Evolutionary conservation across 92 coral and sea anemone genomes (phyloP).

Genomic region (Porites cylindrica): DNA sequence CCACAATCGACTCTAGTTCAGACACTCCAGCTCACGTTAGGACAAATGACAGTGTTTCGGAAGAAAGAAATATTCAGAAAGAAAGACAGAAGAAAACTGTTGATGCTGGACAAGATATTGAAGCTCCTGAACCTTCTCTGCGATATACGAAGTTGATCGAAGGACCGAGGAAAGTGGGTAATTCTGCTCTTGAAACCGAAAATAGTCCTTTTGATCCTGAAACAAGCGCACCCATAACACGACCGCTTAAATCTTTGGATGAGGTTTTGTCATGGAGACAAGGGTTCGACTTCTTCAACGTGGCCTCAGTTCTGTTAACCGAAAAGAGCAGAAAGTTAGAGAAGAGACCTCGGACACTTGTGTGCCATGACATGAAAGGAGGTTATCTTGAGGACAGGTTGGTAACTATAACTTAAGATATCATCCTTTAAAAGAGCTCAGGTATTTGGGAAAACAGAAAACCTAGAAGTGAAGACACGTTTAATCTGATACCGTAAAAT

Average conservation of each 20-base stretch:
- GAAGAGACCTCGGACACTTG: constrained; percentile 85
- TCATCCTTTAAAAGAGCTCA: too few species aligned
- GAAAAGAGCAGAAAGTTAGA: constrained; percentile 50
- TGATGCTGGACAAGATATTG: not conserved
- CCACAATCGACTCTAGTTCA: not conserved
- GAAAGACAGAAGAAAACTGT: not conserved
- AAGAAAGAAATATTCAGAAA: constrained; percentile 18
- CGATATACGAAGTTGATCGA: constrained; percentile 35
- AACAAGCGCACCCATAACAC: constrained; percentile 82
- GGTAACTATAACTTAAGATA: not conserved
- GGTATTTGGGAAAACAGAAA: too few species aligned
- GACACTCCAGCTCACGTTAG: not conserved
- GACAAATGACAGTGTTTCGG: not conserved
- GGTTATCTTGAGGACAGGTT: constrained; percentile 97
- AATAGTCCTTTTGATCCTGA: constrained; percentile 64
- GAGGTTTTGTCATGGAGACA: constrained; percentile 86
- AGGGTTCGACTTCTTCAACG: constrained; percentile 93
- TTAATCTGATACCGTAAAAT: too few species aligned
- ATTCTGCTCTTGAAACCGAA: not conserved
- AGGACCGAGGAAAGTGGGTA: constrained; percentile 36
- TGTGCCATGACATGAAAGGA: constrained; percentile 99
- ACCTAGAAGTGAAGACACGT: too few species aligned
- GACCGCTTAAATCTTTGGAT: constrained; percentile 80
- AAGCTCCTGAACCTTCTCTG: constrained; percentile 18
- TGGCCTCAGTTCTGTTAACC: constrained; percentile 64